Base-by-base conservation (phyloP, 1,140 invertebrate genomes). In the Hyles euphorbiae region DNA sequence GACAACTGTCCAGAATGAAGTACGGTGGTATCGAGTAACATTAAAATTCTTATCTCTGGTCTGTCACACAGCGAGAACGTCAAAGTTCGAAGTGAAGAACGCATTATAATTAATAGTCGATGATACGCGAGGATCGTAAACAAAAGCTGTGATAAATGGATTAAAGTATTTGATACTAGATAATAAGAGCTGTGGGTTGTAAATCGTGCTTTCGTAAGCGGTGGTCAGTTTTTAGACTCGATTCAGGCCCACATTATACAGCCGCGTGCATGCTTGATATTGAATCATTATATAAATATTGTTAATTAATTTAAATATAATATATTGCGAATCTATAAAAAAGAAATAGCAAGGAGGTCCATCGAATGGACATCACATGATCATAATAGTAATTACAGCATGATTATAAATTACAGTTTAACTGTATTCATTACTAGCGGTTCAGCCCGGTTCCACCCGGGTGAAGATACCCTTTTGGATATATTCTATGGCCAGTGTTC, bases 141-240 rank as follows among this genome's bases (percentile, higher is more conserved):
- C 85, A 88, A 88, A 87, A 81, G 82, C 82, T 61, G 76, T 88
- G 83, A 88, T 88, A 88, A 88, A 88, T 88, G 85, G 85, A 88
- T 88, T 86, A 86, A 73, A 76, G 68, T 61, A 40, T 44, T 70
- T 85, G 81, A 83, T 88, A 88, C 72, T 74, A 80, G 83, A 88
- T 86, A 88, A 84, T 83, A 77, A 68, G 68, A 69, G 65, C 63
- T 78, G 74, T 81, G 72, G 78, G 76, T 78, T 83, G 81, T 83
- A 84, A 83, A 86, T 84, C 77, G 72, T 81, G 65, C 67, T 85
- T 84, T 80, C 75, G 77, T 82, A 82, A 83, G 63, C 75, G 73
- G 53, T 64, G 71, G 73, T 72, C 70, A 73, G 60, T 68, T 70
- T 72, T 70, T 65, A 57, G 60, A 45, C 36, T 57, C 67, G 54